Evolutionary conservation across 2,797 vertebrate genomes (phyloP).

Genomic region (Decapterus maruadsi): DNA sequence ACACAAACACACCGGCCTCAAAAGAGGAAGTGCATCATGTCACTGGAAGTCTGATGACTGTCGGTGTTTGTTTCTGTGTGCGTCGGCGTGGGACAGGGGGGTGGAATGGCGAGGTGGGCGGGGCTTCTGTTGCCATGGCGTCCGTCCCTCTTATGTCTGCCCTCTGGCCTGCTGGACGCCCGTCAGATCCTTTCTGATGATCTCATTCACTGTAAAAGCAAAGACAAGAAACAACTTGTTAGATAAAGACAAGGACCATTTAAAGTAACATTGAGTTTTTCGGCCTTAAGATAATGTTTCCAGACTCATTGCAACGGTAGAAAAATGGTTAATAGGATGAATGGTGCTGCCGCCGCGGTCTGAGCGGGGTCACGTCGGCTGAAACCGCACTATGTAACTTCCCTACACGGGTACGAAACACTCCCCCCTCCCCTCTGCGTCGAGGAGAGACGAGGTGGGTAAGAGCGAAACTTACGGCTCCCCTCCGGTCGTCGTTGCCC

Average conservation of each 20-base stretch:
- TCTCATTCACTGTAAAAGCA: conserved; percentile 93
- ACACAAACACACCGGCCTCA: conserved; percentile 37
- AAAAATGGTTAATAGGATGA: too few species aligned
- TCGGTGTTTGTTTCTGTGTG: not conserved
- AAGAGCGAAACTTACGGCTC: too few species aligned
- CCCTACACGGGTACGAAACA: too few species aligned
- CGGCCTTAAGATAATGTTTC: too few species aligned
- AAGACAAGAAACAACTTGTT: conserved; percentile 17
- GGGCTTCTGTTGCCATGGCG: conserved; percentile 56
- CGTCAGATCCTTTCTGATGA: conserved; percentile 99
- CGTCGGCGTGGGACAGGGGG: conserved; percentile 1
- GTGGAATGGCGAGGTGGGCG: not conserved
- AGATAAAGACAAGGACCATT: conserved; percentile 16
- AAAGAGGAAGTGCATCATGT: conserved; percentile 47
- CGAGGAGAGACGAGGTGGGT: too few species aligned
- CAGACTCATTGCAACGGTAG: too few species aligned
- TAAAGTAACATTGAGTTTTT: too few species aligned
- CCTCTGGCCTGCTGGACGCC: conserved; percentile 88
- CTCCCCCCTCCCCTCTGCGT: too few species aligned
- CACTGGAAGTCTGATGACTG: conserved; percentile 28
- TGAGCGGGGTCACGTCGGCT: too few species aligned
- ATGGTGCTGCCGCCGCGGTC: too few species aligned
- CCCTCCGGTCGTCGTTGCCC: too few species aligned
- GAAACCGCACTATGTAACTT: too few species aligned
- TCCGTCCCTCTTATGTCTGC: conserved; percentile 91